A percentile compares a stretch with the other conserved stretches of the same genome.
Conservation (phyloP, 2,888 invertebrate genomes). For the Bhutanitis thaidina region DNA sequence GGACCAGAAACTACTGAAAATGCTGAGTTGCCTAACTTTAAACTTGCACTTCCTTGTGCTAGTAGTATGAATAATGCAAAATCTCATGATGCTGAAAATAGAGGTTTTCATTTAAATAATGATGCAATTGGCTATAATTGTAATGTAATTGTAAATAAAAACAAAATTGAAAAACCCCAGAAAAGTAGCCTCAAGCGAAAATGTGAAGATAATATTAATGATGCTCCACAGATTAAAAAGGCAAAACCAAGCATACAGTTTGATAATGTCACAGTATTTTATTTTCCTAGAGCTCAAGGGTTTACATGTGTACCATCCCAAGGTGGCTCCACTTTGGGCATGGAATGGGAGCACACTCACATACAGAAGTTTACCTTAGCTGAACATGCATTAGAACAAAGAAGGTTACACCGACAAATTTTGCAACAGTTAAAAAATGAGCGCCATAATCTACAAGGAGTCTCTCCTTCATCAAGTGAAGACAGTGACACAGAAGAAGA, state of each 20-base stretch:
- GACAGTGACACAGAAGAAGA: conserved; percentile 93
- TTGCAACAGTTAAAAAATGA: conserved; percentile 86
- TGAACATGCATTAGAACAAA: conserved; percentile 94
- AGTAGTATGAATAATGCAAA: conserved; percentile 36
- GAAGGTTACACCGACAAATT: conserved; percentile 90
- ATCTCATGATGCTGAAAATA: conserved; percentile 11
- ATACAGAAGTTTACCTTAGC: conserved; percentile 89
- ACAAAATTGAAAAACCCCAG: conserved; percentile 40
- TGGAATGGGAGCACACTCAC: conserved; percentile 87
- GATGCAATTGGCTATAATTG: conserved; percentile 27
- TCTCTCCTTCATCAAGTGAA: conserved; percentile 85
- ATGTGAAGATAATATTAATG: conserved; percentile 56
- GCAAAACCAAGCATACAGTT: conserved; percentile 92
- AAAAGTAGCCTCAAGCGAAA: conserved; percentile 86
- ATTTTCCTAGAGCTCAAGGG: conserved; percentile 95
- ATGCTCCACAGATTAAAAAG: conserved; percentile 78
- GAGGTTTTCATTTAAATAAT: conserved; percentile 28
- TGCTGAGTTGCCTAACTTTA: conserved; percentile 55
- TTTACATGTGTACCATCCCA: conserved; percentile 95
- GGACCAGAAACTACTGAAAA: conserved; percentile 87
- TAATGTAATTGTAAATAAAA: conserved; percentile 8
- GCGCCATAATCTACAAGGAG: conserved; percentile 77
- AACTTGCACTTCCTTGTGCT: conserved; percentile 51
- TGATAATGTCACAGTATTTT: conserved; percentile 95
- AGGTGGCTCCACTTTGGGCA: conserved; percentile 95